Conservation (phyloP, 1,140 invertebrate species). For the Zaprionus africanus region DNA sequence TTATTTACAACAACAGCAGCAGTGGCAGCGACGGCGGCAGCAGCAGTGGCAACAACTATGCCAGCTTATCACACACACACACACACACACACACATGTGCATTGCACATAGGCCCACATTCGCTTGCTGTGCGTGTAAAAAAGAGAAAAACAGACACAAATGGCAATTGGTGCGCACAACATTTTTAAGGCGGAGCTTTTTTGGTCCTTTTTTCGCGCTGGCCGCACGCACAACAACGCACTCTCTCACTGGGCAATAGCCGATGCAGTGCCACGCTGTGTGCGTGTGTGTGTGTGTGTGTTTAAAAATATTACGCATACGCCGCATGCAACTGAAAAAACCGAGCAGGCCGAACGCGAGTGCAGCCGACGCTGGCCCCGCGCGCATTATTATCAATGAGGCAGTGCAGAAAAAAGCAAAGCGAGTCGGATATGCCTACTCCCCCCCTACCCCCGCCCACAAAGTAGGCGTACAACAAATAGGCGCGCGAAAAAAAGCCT, state of each 20-base stretch:
- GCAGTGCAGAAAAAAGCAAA: slow-evolving; percentile 48
- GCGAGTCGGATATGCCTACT: slow-evolving; percentile 27
- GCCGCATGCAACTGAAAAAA: slow-evolving; percentile 46
- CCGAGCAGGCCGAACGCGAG: slow-evolving; percentile 53
- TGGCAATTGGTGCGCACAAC: slow-evolving; percentile 80
- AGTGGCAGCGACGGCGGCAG: background rate
- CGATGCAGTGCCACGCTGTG: slow-evolving; percentile 13
- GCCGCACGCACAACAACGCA: slow-evolving; percentile 56
- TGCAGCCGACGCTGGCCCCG: slow-evolving; percentile 54
- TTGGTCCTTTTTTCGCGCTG: slow-evolving; percentile 81
- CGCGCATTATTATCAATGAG: slow-evolving; percentile 81
- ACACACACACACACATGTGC: background rate
- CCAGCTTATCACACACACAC: slow-evolving; percentile 64
- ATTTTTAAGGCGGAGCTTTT: slow-evolving; percentile 84
- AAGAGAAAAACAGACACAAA: slow-evolving; percentile 82
- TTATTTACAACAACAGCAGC: slow-evolving; percentile 66
- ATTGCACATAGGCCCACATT: slow-evolving; percentile 52
- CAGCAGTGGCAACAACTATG: slow-evolving; percentile 41
- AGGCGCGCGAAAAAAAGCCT: slow-evolving; percentile 16
- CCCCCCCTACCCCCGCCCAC: background rate
- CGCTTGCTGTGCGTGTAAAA: slow-evolving; percentile 70
- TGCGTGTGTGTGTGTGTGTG: slow-evolving; percentile 44
- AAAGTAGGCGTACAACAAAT: slow-evolving; percentile 44
- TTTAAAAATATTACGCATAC: slow-evolving; percentile 81
- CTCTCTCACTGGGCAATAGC: slow-evolving; percentile 62